Conservation (phyloP, 2,113 vertebrate species). For the Cynocephalus volans region DNA sequence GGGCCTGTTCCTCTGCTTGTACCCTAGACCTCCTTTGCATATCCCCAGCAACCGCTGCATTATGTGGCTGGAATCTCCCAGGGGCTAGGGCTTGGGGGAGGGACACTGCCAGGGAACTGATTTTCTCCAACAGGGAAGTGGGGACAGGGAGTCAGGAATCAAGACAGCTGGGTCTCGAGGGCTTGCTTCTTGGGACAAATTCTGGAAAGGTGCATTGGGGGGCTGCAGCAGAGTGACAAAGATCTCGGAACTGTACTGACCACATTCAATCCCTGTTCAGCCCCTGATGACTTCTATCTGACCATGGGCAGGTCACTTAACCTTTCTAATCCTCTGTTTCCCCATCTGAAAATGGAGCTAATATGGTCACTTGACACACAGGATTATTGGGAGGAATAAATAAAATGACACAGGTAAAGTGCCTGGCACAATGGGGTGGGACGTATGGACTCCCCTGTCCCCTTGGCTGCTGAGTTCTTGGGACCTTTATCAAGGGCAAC, state of each 20-base stretch:
- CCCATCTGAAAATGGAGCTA: not conserved
- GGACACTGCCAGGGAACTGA: not conserved
- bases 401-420: accelerated
- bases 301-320: not conserved
- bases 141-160: not conserved
- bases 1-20: too few relatives aligned
- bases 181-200: not conserved
- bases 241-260: not conserved
- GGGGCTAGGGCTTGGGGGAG: not conserved
- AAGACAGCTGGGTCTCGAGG: not conserved
- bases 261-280: not conserved
- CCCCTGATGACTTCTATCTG: not conserved
- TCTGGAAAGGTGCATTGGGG: not conserved
- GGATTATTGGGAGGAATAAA: not conserved
- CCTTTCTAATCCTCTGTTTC: not conserved
- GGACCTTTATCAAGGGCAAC: not conserved
- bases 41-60: too few relatives aligned
- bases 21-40: not conserved
- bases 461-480: not conserved
- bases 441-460: not conserved
- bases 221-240: not conserved
- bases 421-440: not conserved
- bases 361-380: not conserved
- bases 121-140: not conserved
- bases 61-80: not conserved